Evolutionary conservation across 2,888 invertebrate genomes (phyloP).

Genomic region (Callyntrura sp.): DNA sequence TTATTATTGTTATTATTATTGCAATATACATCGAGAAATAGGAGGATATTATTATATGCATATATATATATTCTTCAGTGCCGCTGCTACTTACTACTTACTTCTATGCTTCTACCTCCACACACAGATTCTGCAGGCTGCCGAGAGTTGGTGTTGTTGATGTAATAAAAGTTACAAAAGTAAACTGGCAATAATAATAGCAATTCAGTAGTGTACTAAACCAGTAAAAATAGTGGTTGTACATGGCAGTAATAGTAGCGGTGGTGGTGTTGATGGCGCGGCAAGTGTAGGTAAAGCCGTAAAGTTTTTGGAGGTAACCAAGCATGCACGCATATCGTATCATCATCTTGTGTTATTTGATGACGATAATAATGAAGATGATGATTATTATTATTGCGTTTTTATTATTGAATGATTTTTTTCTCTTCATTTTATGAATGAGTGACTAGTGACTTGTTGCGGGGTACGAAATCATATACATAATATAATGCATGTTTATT

Average conservation of each 20-base stretch:
- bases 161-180: slow-evolving; percentile 55
- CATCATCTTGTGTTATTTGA: slow-evolving; percentile 53
- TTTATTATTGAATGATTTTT: slow-evolving; percentile 73
- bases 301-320: slow-evolving; percentile 39
- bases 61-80: slow-evolving; percentile 19
- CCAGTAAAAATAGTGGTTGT: background rate
- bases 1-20: background rate
- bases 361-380: slow-evolving; percentile 63
- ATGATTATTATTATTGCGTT: slow-evolving; percentile 72
- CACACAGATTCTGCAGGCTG: no score
- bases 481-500: background rate
- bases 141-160: slow-evolving; percentile 22
- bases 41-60: background rate
- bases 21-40: background rate
- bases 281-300: background rate
- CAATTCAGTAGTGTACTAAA: slow-evolving; percentile 25
- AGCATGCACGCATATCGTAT: slow-evolving; percentile 61
- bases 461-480: background rate
- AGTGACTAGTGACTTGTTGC: slow-evolving; percentile 54
- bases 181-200: slow-evolving; percentile 54
- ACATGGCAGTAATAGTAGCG: background rate
- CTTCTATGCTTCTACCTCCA: background rate
- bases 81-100: slow-evolving; percentile 4
- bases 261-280: background rate
- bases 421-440: slow-evolving; percentile 68